A percentile compares a stretch with the other conserved stretches of the same genome.
phyloP scores from a whole-genome alignment of 1,140 invertebrate genomes.

The Lucilia cuprina region DNA sequence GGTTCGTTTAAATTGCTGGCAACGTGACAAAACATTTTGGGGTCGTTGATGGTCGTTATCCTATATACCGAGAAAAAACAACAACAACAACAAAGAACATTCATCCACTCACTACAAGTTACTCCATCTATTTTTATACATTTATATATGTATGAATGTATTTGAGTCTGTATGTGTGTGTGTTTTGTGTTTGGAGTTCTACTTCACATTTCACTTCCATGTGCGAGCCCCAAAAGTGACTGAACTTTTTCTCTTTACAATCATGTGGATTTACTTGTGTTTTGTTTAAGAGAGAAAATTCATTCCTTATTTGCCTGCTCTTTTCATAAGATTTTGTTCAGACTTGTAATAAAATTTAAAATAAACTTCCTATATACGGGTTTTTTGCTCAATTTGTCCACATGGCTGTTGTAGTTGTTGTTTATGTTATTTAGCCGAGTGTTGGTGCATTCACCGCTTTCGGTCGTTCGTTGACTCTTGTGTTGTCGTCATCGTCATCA shows the following conservation, averaged over 20 bases:
- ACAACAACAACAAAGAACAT: constrained; percentile 24
- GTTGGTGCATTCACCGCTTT: constrained; percentile 33
- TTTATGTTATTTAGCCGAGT: not conserved
- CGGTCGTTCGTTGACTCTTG: constrained; percentile 31
- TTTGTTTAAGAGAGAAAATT: not conserved
- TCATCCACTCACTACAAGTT: not conserved
- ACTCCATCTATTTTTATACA: constrained; percentile 18
- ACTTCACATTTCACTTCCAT: not conserved
- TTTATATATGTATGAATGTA: not conserved
- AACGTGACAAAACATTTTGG: constrained; percentile 44
- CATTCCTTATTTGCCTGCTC: not conserved
- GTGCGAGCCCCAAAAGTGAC: not conserved
- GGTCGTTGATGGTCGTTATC: constrained; percentile 63
- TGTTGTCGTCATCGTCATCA: constrained; percentile 5
- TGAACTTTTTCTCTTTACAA: not conserved
- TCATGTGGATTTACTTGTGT: not conserved
- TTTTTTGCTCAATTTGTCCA: not conserved
- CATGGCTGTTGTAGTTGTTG: not conserved
- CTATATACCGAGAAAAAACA: constrained; percentile 62
- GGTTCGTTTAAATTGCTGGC: not conserved
- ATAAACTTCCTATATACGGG: constrained; percentile 23
- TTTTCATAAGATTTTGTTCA: not conserved
- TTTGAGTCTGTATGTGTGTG: not conserved
- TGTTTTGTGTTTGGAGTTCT: not conserved
- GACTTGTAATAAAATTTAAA: not conserved